Base-by-base conservation (phyloP, 2,113 vertebrate species). In the Pelmatolapia mariae region DNA sequence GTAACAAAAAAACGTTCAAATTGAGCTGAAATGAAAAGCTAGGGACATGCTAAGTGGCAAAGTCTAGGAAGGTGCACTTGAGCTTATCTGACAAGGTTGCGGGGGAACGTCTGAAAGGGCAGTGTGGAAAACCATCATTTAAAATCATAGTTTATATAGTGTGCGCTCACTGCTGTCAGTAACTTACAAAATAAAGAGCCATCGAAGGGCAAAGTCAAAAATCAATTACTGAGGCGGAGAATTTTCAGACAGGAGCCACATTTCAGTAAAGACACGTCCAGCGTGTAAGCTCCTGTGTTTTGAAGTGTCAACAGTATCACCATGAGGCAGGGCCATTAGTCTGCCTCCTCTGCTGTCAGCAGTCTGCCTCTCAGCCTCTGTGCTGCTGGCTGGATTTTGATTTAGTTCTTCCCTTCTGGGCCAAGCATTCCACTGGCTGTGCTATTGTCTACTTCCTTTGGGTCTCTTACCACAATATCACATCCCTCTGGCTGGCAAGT, bases 371-470 rank as follows among this genome's bases (percentile, higher is more conserved):
- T 80, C 83, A 50, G 84, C 63, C 61, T 76, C 86, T 82, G 45
- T 29, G n/a, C 86, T 87, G 87, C 81, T 92, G 88, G 80, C 89
- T 87, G 83, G 86, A 87, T 89, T 92, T 86, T 76, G 82, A 89
- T 89, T 89, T 85, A 16, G 66, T 86, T 84, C 85, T 91, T 89
- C 82, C 84, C 79, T 68, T 56, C 80, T 84, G 86, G 82, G 88
- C 90, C 53, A 33, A 84, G 68, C 86, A 63, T 91, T 92, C 88
- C 80, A 29, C 88, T 87, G 91, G 90, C 91, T 89, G 81, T 57
- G 87, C 92, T 87, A 87, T 92, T 91, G 94, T 93, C 89, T 40
- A 56, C 91, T 92, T 94, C 93, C 93, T 78, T 90, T 66, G 81
- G 82, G 89, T 83, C 86, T 85, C 91, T 80, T 71, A 79, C 89